Evolutionary conservation across 35 echinoderm and acorn worm genomes (phyloP), one percentile per base, ranked within the genome.

Genomic region (Ophioderma brevispina): DNA sequence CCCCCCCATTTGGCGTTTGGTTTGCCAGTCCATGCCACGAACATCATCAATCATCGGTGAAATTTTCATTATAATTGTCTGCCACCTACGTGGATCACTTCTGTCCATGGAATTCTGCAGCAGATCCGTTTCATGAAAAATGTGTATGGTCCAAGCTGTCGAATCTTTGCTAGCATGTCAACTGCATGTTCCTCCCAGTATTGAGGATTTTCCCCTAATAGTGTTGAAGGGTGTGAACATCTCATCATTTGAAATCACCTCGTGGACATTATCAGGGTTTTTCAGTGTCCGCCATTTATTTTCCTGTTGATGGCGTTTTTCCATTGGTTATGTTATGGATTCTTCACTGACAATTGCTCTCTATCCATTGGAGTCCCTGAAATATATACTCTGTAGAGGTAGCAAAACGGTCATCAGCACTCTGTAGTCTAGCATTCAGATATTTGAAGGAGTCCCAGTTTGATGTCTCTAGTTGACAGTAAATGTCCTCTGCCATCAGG

Each of bases 71-170:
- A 80, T 80, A 80, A 11, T n/a, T 33, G 13, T 13, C 37, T 13
- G 78, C 28, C 78, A 35, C 17, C 37, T 23, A 80, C 78, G 11
- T 80, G 78, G 11, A 80, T 80, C 17, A 80, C 33, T 37, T 80
- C 78, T 33, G 78, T 31, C 78, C 78, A 4, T 80, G 78, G 23
- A 80, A 80, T 80, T 80, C 78, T 80, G 78, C 78, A 2, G 78
- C 33, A 36, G 78, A 80, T 32, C 78, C 78, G 6, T 15, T 80
- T 1, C n/a, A 80, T 13, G 33, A 80, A 80, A 37, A 80, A 80
- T 13, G 78, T 80, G 33, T 36, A 80, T 6, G 33, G 14, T 36
- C 78, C 78, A 78, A 18, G 35, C 23, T 30, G 76, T 33, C 35
- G 25, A 33, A 78, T 78, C 30, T 78, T 78, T 13, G 76, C 76